phyloP scores from a whole-genome alignment of 2,888 invertebrate species.

The Drosophila falleni region DNA sequence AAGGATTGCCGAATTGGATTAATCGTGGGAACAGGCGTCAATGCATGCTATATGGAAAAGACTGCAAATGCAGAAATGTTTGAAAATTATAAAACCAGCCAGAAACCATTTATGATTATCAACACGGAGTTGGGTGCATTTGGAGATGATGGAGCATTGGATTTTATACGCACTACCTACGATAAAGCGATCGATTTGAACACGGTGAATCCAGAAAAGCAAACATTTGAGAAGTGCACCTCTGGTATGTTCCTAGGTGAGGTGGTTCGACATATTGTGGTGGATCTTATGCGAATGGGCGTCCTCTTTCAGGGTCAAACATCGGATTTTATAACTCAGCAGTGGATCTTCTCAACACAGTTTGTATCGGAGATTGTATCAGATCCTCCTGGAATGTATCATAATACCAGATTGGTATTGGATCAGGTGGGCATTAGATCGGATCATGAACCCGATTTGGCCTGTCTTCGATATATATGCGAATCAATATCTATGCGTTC shows the following conservation, averaged over 20 bases:
- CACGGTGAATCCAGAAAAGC: neutral
- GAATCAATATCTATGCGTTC: constrained; percentile 2
- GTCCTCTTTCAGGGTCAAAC: neutral
- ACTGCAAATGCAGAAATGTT: constrained; percentile 9
- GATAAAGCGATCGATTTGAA: constrained; percentile 1
- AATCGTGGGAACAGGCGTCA: constrained; percentile 8
- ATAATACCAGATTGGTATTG: neutral
- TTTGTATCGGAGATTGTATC: constrained; percentile 1
- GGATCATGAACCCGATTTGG: neutral
- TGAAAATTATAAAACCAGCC: neutral
- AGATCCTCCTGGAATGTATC: constrained; percentile 3
- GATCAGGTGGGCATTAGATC: constrained; percentile 3
- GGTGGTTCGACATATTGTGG: constrained; percentile 7
- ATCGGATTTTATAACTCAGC: neutral
- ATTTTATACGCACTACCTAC: constrained; percentile 2
- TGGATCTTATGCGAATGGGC: constrained; percentile 12
- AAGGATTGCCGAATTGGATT: constrained; percentile 6
- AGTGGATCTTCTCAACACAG: neutral
- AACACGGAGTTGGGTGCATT: constrained; percentile 20
- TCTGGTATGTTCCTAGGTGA: constrained; percentile 17
- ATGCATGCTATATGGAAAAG: constrained; percentile 6
- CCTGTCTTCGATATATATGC: constrained; percentile 11
- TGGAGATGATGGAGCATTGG: constrained; percentile 11
- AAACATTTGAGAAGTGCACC: constrained; percentile 16
- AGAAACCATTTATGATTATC: constrained; percentile 13